Evolutionary conservation across 2,113 vertebrate genomes (phyloP).

Genomic region (Daboia siamensis): DNA sequence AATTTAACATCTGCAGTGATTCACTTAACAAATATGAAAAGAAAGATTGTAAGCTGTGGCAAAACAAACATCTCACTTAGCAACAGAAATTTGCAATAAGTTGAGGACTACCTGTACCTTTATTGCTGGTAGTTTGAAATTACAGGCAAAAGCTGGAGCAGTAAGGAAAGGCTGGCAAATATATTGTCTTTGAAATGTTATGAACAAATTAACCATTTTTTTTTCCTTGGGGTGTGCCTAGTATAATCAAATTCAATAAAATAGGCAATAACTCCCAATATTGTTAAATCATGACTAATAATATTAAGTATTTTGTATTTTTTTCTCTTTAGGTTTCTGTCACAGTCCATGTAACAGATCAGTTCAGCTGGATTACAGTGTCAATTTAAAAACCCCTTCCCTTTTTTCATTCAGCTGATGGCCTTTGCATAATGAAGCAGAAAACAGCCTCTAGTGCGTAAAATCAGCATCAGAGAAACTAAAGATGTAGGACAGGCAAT

Average conservation of each 20-base stretch:
- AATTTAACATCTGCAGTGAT: no score
- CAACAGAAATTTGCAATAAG: neutral
- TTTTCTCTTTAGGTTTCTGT: neutral
- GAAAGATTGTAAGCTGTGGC: no score
- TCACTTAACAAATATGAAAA: no score
- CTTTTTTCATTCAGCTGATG: neutral
- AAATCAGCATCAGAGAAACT: neutral
- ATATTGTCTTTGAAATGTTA: no score
- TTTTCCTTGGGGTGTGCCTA: neutral
- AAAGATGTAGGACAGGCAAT: slow-evolving; percentile 8
- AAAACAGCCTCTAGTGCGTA: neutral
- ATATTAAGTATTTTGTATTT: neutral
- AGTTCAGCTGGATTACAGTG: neutral
- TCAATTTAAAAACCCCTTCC: neutral
- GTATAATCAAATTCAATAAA: neutral
- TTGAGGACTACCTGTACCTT: neutral
- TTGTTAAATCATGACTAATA: neutral
- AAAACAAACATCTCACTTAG: neutral
- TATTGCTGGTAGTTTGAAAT: neutral
- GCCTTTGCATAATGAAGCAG: neutral
- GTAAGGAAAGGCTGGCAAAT: neutral
- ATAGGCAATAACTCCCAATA: neutral
- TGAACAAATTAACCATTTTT: neutral
- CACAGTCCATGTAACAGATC: neutral
- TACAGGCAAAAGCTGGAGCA: neutral